phyloP scores from a whole-genome alignment of 2,113 vertebrate genomes.

The Empidonax alnorum region DNA sequence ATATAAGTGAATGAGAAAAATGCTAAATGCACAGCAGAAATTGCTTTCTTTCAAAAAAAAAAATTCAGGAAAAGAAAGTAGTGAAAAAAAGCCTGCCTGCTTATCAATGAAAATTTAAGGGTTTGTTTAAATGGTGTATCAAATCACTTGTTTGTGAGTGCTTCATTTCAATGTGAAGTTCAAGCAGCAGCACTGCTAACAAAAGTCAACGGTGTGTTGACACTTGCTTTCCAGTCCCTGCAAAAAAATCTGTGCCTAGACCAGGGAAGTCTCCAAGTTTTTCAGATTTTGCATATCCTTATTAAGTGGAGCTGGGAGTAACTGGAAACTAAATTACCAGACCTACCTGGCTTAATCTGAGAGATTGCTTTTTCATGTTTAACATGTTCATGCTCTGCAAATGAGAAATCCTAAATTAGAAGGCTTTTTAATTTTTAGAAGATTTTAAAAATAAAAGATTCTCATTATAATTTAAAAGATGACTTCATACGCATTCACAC shows the following conservation, averaged over 20 bases:
- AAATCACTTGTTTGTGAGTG: background rate
- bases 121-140: background rate
- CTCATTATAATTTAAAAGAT: background rate
- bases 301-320: background rate
- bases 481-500: background rate
- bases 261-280: background rate
- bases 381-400: slow-evolving; percentile 51
- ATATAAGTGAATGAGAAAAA: background rate
- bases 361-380: slow-evolving; percentile 56
- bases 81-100: background rate
- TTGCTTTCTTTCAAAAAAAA: background rate
- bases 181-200: background rate
- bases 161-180: background rate
- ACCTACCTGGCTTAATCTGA: slow-evolving; percentile 69
- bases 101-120: background rate
- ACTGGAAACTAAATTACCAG: background rate
- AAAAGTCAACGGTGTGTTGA: background rate
- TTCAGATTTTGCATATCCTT: background rate
- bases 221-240: background rate
- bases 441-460: background rate
- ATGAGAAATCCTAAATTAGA: slow-evolving; percentile 2
- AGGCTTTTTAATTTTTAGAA: background rate
- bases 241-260: background rate
- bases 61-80: background rate
- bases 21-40: background rate